phyloP scores from a whole-genome alignment of 2,888 invertebrate genomes.

The Seira musarum region DNA sequence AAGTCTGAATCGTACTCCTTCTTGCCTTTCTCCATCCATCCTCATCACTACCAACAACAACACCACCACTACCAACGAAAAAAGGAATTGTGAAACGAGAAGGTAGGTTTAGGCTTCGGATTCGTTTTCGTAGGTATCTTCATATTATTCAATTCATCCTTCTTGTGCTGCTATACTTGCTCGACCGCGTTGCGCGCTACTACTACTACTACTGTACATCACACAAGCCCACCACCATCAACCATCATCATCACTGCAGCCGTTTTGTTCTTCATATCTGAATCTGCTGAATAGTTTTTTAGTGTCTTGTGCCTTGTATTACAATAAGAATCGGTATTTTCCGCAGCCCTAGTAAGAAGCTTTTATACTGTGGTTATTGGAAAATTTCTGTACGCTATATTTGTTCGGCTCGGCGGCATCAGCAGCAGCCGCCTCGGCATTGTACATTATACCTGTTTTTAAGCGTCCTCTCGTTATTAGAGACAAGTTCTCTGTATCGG shows the following conservation, averaged over 20 bases:
- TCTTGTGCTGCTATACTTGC: constrained; percentile 12
- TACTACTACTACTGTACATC: not conserved
- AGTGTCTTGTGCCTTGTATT: constrained; percentile 11
- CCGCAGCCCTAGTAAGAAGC: not conserved
- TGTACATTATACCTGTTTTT: not conserved
- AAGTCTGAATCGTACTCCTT: constrained; percentile 17
- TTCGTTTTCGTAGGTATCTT: not conserved
- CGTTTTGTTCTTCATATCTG: not conserved
- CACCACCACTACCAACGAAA: constrained; percentile 16
- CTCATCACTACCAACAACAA: not conserved
- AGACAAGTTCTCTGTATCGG: not conserved
- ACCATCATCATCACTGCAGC: not conserved
- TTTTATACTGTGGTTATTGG: not conserved
- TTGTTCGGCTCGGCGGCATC: too few species aligned
- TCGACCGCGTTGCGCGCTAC: constrained; percentile 4
- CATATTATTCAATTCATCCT: not conserved
- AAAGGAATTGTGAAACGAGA: constrained; percentile 13
- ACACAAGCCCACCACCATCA: too few species aligned
- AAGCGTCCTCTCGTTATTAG: not conserved
- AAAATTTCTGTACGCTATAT: too few species aligned
- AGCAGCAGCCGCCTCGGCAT: too few species aligned
- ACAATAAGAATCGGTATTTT: constrained; percentile 4
- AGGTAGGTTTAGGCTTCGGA: constrained; percentile 20
- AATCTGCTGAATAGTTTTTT: not conserved
- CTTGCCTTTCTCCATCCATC: constrained; percentile 17